phyloP scores from a whole-genome alignment of 2,888 invertebrate species.

The Pyrrhosoma nymphula region DNA sequence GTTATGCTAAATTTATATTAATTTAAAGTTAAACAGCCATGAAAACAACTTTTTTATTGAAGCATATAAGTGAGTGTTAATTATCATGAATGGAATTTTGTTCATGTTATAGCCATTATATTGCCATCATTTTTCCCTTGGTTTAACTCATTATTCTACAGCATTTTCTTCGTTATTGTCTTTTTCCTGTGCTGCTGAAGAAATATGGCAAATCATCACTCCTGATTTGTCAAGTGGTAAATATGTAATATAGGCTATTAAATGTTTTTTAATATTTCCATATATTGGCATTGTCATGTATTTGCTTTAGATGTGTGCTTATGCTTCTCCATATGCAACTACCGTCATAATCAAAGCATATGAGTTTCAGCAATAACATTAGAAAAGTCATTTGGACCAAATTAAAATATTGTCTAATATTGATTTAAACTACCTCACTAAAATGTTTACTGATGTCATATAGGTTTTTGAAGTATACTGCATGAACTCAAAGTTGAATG shows the following conservation, averaged over 20 bases:
- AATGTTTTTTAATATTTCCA: slow-evolving; percentile 8
- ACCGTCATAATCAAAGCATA: not conserved
- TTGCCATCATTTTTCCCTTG: not conserved
- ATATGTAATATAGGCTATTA: slow-evolving; percentile 38
- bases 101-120: not conserved
- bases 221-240: slow-evolving; percentile 66
- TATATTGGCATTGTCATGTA: slow-evolving; percentile 34
- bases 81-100: not conserved
- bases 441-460: not conserved
- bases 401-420: not conserved
- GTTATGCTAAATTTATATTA: not conserved
- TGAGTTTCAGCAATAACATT: not conserved
- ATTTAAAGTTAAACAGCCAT: not conserved
- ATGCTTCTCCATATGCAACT: not conserved
- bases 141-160: not conserved
- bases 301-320: slow-evolving; percentile 15
- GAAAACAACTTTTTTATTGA: too few species aligned
- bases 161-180: slow-evolving; percentile 41
- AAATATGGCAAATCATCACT: slow-evolving; percentile 64
- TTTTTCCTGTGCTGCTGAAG: slow-evolving; percentile 67
- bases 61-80: too few species aligned
- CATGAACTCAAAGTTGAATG: not conserved
- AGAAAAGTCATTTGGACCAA: not conserved
- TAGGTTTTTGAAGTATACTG: not conserved
- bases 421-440: not conserved